Percentiles rank a stretch among this genome's conserved stretches.
These are phyloP conservation scores for Apogon hyalosoma DNA, from an alignment of 2,797 vertebrate genomes.

Conservation along the genomic window DNA sequence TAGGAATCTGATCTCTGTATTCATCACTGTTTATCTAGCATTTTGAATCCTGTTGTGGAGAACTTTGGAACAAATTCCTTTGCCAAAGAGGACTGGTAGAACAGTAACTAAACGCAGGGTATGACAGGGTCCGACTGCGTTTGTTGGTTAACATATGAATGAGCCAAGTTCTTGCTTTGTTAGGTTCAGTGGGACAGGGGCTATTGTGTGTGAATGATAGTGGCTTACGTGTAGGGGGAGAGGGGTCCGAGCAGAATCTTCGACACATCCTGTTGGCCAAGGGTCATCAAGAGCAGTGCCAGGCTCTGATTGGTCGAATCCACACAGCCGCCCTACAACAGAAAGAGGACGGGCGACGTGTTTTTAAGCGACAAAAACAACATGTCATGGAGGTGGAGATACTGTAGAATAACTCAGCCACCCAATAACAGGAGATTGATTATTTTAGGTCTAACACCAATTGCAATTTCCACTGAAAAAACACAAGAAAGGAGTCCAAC, in stretches of 20 bases:
- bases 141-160: constrained; percentile 39
- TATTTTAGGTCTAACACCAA: constrained; percentile 15
- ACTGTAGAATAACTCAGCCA: constrained; percentile 29
- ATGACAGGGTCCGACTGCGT: background rate
- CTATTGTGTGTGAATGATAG: constrained; percentile 5
- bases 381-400: constrained; percentile 48
- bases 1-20: background rate
- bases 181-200: background rate
- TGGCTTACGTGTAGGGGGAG: constrained; percentile 91
- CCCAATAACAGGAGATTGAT: constrained; percentile 13
- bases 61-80: constrained; percentile 54
- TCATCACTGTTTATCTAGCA: constrained; percentile 40
- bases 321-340: constrained; percentile 93
- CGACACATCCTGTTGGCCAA: constrained; percentile 97
- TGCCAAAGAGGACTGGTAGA: constrained; percentile 38
- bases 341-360: constrained; percentile 17
- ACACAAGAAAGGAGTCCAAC: background rate
- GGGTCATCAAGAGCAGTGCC: constrained; percentile 93
- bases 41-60: constrained; percentile 7
- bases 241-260: constrained; percentile 95
- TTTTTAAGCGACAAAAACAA: constrained; percentile 56
- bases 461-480: background rate
- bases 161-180: background rate
- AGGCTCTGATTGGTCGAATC: constrained; percentile 97
- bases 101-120: constrained; percentile 60